phyloP scores from a whole-genome alignment of 2,888 invertebrate genomes.

The Phorcus lineatus region DNA sequence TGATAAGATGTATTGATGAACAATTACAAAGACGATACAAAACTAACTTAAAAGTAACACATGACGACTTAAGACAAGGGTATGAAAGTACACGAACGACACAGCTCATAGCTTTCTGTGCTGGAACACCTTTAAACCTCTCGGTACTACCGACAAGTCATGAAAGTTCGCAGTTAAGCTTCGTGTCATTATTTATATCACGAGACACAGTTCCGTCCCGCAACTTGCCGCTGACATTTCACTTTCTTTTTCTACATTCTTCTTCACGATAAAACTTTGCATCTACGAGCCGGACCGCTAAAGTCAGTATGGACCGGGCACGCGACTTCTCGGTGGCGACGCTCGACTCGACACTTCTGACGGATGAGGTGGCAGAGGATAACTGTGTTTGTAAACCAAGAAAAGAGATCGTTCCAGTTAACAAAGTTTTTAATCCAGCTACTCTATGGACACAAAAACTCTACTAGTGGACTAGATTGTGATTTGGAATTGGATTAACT shows the following conservation, averaged over 20 bases:
- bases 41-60: no score
- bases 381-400: conserved; percentile 53
- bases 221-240: neutral
- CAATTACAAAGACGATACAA: neutral
- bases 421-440: no score
- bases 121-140: no score
- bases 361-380: conserved; percentile 55
- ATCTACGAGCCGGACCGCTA: conserved; percentile 18
- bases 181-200: no score
- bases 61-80: no score
- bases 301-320: conserved; percentile 60
- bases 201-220: neutral
- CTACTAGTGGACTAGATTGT: no score
- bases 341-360: conserved; percentile 48
- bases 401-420: conserved; percentile 15
- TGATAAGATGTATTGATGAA: neutral
- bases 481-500: no score
- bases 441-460: no score
- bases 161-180: no score
- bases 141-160: no score
- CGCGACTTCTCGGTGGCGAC: conserved; percentile 60
- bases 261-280: conserved; percentile 7
- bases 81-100: no score
- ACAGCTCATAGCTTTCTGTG: no score
- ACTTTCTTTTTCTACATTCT: neutral